A percentile compares a stretch with the other conserved stretches of the same genome.
These are phyloP conservation scores for Pseudorhombus dupliciocellatus DNA, from an alignment of 2,113 vertebrate species.

Conservation along the genomic window DNA sequence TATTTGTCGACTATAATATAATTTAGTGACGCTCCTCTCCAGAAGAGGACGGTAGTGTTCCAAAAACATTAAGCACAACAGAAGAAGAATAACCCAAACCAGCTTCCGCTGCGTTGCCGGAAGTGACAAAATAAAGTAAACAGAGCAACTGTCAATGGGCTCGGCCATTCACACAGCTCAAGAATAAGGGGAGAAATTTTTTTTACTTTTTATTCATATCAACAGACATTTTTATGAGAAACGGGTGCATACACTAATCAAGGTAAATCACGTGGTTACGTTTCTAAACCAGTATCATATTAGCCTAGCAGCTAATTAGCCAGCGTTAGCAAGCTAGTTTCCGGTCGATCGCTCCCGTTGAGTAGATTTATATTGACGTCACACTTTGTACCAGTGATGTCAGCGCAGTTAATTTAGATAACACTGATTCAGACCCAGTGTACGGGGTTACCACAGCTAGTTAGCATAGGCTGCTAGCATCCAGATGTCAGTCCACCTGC, in stretches of 20 bases:
- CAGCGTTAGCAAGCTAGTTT: conserved; percentile 9
- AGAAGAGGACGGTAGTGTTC: too few species aligned
- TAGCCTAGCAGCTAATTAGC: conserved; percentile 30
- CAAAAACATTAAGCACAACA: not conserved
- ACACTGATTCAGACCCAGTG: not conserved
- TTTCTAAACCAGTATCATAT: not conserved
- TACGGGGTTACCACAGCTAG: not conserved
- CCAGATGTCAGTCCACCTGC: conserved; percentile 44
- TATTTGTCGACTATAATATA: too few species aligned
- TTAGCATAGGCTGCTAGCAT: not conserved
- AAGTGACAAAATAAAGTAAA: conserved; percentile 72
- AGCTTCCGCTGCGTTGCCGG: conserved; percentile 56
- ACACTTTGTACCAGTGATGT: accelerated
- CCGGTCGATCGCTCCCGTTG: not conserved
- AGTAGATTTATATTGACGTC: not conserved
- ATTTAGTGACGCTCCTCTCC: too few species aligned
- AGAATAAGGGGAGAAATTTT: not conserved
- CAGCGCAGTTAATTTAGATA: not conserved
- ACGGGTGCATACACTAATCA: not conserved
- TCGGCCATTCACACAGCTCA: conserved; percentile 14
- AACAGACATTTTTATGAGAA: not conserved
- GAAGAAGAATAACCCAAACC: not conserved
- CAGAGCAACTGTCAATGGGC: conserved; percentile 34
- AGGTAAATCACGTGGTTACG: conserved; percentile 26
- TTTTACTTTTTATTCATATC: not conserved